These are phyloP conservation scores for Lagodon rhomboides DNA, from an alignment of 2,797 vertebrate species.

Conservation along the genomic window DNA sequence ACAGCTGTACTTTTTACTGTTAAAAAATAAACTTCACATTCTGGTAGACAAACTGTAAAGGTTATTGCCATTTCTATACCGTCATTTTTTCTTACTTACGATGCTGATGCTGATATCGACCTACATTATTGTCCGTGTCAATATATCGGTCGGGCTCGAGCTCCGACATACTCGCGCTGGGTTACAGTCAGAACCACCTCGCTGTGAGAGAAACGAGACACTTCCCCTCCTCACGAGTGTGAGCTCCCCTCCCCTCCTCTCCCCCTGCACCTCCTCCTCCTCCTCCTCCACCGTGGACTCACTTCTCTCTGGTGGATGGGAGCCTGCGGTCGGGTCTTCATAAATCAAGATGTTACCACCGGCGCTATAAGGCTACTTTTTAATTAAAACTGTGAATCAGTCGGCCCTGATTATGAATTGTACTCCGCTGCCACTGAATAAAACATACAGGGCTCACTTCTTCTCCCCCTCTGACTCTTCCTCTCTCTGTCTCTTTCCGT, in stretches of 20 bases:
- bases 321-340: constrained; percentile 66
- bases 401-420: constrained; percentile 83
- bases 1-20: not conserved
- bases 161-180: constrained; percentile 31
- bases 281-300: constrained; percentile 44
- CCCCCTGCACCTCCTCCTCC: constrained; percentile 7
- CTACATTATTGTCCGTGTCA: not conserved
- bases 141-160: not conserved
- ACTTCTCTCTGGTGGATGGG: constrained; percentile 67
- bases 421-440: constrained; percentile 79
- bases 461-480: constrained; percentile 34
- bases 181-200: constrained; percentile 47
- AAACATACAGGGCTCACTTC: constrained; percentile 74
- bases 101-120: not conserved
- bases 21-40: not conserved
- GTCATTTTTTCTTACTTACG: too few relatives aligned
- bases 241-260: constrained; percentile 24
- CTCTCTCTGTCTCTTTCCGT: constrained; percentile 42
- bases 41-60: not conserved
- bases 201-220: constrained; percentile 60
- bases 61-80: not conserved
- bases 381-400: constrained; percentile 87
- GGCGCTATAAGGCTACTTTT: constrained; percentile 79
- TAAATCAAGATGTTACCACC: constrained; percentile 83
- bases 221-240: constrained; percentile 40